Base-by-base conservation (phyloP, 2,113 vertebrate species). In the Columbina picui region DNA sequence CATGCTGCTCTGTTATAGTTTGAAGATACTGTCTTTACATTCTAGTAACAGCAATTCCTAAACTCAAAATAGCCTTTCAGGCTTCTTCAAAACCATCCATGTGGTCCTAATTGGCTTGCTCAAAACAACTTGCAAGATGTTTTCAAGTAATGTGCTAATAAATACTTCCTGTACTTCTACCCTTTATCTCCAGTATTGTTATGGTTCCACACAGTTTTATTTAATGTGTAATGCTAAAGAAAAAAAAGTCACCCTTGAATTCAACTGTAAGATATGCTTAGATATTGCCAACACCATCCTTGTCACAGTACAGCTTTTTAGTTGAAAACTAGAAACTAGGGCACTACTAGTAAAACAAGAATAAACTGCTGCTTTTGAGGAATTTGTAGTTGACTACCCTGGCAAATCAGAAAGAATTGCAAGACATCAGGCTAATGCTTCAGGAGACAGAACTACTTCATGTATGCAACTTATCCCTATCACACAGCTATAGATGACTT, bases 391-490 rank as follows among this genome's bases (percentile, higher is more conserved):
- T 47, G 60, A 10, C 25, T 43, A 7, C 9, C 68, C 14, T 60
- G n/a, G 43, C 8, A 38, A 67, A 84, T 67, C 7, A 12, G 41
- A 76, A 88, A 56, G 49, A 76, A 26, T 27, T 78, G 26, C n/a
- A 61, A 49, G n/a, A 53, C 14, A 23, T 39, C 11, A 53, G 30
- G 39, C 11, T 74, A 74, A 74, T 56, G 12, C 27, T 61, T 47
- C 65, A 84, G 32, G 59, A 73, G 32, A 82, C 41, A 41, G 14
- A 73, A 13, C 2, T 16, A 8, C 22, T 84, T 69, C 19, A 39
- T 19, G 1, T 57, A 9, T n/a, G 29, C 14, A 38, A 0, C 14
- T 69, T 49, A 50, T 3, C 11, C 9, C 4, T 63, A 3, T 82
- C 7, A 2, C 22, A 21, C 15, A 52, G 7, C 17, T 75, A 5